phyloP scores from a whole-genome alignment of 1,140 invertebrate genomes.

The Mycetomoellerius zeteki region DNA sequence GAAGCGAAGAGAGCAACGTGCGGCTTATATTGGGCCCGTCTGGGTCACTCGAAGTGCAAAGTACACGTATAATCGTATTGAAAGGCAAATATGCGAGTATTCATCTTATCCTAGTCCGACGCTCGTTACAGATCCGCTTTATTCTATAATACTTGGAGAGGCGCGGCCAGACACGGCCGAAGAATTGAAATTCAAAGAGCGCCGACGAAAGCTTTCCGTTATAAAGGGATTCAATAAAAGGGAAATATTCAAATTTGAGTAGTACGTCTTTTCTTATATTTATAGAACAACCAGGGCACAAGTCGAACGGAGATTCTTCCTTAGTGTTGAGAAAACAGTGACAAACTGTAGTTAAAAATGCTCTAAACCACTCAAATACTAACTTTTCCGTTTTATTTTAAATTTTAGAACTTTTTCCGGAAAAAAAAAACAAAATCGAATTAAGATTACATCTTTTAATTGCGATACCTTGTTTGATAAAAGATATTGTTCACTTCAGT shows the following conservation, averaged over 20 bases:
- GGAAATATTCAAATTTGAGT: slow-evolving; percentile 61
- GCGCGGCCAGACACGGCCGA: slow-evolving; percentile 42
- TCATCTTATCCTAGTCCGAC: slow-evolving; percentile 17
- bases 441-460: not conserved
- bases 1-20: slow-evolving; percentile 55
- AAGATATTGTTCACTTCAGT: not conserved
- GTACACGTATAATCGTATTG: slow-evolving; percentile 71
- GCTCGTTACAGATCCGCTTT: slow-evolving; percentile 60
- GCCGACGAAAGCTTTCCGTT: slow-evolving; percentile 41
- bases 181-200: slow-evolving; percentile 60
- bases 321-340: not conserved
- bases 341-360: not conserved
- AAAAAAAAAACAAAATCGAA: not conserved
- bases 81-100: slow-evolving; percentile 70
- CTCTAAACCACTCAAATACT: not conserved
- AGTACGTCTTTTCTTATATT: slow-evolving; percentile 56
- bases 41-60: slow-evolving; percentile 62
- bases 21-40: slow-evolving; percentile 67
- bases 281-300: slow-evolving; percentile 15
- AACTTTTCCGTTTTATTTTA: no score
- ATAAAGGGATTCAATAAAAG: slow-evolving; percentile 60
- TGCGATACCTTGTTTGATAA: not conserved
- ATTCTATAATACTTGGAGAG: slow-evolving; percentile 40
- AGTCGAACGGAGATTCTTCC: not conserved
- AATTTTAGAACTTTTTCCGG: not conserved